These are phyloP conservation scores for Spatula clypeata DNA, from an alignment of 2,797 vertebrate genomes.

Conservation along the genomic window DNA sequence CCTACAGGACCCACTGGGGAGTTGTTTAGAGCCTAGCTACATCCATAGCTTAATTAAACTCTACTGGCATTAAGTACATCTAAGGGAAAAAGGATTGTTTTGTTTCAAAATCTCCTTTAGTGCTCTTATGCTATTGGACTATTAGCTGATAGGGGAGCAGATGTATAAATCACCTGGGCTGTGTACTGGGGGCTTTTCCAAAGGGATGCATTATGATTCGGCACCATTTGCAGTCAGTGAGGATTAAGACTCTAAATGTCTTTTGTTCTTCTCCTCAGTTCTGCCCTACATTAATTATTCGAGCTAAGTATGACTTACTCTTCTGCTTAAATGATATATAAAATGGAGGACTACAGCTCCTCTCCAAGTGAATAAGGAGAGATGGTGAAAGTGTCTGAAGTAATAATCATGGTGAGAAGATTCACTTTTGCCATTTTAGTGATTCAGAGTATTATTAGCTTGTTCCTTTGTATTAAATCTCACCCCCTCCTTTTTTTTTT, in stretches of 20 bases:
- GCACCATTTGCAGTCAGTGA: neutral
- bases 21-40: neutral
- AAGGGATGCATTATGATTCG: neutral
- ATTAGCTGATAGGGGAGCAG: neutral
- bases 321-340: neutral
- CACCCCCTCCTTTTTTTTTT: neutral
- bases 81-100: neutral
- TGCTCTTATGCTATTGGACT: neutral
- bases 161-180: neutral
- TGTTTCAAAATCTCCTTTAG: neutral
- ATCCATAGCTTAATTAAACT: neutral
- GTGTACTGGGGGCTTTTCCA: neutral
- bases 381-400: neutral
- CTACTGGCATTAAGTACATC: rapidly evolving
- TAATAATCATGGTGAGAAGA: neutral
- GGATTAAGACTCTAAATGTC: neutral
- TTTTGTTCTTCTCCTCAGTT: constrained; percentile 10
- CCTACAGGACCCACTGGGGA: neutral
- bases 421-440: neutral
- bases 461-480: constrained; percentile 1
- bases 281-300: neutral
- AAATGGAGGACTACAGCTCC: constrained; percentile 10
- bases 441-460: neutral
- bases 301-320: neutral
- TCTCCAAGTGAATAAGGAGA: neutral